These are phyloP conservation scores for Caenorhabditis doughertyi DNA, from an alignment of 2,888 invertebrate species.

Conservation along the genomic window DNA sequence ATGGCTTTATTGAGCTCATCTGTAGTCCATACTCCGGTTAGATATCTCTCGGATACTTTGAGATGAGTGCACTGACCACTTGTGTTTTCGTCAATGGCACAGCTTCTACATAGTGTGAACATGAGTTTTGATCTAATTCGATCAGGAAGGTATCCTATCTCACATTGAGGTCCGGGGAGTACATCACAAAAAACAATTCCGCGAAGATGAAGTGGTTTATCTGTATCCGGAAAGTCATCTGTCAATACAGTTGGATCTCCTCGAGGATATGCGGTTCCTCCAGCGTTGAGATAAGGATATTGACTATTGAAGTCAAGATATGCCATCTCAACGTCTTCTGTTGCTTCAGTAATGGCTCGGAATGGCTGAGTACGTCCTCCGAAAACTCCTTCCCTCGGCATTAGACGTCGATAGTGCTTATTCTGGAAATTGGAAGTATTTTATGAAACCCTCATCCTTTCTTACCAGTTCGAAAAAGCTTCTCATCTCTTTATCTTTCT, in stretches of 20 bases:
- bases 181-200: too few relatives aligned
- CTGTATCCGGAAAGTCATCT: background rate
- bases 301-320: background rate
- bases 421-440: background rate
- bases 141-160: background rate
- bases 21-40: too few relatives aligned
- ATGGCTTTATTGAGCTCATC: too few relatives aligned
- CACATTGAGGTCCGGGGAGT: background rate
- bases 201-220: too few relatives aligned
- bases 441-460: too few relatives aligned
- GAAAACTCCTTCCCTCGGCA: background rate
- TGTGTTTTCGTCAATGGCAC: background rate
- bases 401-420: background rate
- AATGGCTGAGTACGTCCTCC: conserved; percentile 1
- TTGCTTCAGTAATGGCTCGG: background rate
- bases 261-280: background rate
- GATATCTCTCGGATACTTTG: too few relatives aligned
- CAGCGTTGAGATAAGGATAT: conserved; percentile 2
- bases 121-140: too few relatives aligned
- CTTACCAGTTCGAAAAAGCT: conserved; percentile 7
- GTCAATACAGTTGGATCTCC: background rate
- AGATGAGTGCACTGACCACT: background rate
- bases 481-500: background rate
- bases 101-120: background rate
- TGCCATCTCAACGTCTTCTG: background rate